These are phyloP conservation scores for Gambusia affinis DNA, from an alignment of 2,113 vertebrate species.

Conservation along the genomic window DNA sequence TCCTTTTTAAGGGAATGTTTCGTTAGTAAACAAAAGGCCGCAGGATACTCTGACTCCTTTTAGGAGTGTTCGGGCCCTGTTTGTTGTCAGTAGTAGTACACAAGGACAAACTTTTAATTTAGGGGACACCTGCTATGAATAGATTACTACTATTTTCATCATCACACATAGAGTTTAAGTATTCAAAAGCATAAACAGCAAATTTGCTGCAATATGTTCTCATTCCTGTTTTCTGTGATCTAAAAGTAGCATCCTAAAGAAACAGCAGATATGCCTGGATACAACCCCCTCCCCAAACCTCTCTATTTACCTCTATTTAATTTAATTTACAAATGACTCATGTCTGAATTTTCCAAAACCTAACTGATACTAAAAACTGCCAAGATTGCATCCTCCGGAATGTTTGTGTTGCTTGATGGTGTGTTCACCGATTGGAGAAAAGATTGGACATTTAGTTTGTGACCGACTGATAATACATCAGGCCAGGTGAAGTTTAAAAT, in stretches of 20 bases:
- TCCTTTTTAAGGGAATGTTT: neutral
- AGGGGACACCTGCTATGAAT: neutral
- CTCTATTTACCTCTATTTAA: too few species aligned
- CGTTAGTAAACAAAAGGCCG: conserved; percentile 58
- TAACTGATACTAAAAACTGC: neutral
- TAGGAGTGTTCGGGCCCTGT: conserved; percentile 24
- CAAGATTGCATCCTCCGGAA: neutral
- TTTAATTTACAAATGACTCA: too few species aligned
- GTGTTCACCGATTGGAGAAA: neutral
- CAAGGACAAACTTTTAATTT: conserved; percentile 33
- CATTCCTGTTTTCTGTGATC: too few species aligned
- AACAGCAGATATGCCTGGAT: too few species aligned
- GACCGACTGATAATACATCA: neutral
- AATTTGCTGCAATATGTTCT: too few species aligned
- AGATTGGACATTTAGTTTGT: neutral
- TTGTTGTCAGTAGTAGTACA: conserved; percentile 22
- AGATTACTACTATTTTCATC: neutral
- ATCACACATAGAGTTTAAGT: too few species aligned
- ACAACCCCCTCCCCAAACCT: too few species aligned
- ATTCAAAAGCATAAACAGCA: too few species aligned
- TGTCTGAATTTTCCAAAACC: neutral
- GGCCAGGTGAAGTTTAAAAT: neutral
- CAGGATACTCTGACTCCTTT: conserved; percentile 23
- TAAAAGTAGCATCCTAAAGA: too few species aligned
- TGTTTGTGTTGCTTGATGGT: neutral